Base-by-base conservation (phyloP, 2,888 invertebrate genomes). In the Polyploca ridens region DNA sequence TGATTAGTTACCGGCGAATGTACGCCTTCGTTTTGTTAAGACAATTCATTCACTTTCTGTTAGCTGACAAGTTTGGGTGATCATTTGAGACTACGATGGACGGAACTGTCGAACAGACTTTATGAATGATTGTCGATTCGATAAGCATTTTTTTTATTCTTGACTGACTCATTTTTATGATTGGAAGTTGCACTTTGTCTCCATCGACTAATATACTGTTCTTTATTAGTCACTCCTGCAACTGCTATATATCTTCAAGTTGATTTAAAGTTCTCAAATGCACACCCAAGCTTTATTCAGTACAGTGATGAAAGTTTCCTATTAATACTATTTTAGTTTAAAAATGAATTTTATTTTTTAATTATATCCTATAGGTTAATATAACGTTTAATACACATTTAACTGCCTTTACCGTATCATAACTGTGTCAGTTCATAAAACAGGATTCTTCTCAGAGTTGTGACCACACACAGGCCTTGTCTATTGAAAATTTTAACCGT, bases 391-490 rank as follows among this genome's bases (percentile, higher is more conserved):
- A 41, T 41, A 41, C 41, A 61, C 41, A 44, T 27, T 13, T 35
- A 61, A 61, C 61, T 61, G 61, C 61, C 61, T 61, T 61, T 41
- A 61, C 41, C 66, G 27, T 49, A 38, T 16, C 41, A 64, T 61
- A 54, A 63, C 54, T 54, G 54, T 54, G 41, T 66, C 62, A 69
- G 73, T 75, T 77, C 73, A 76, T 65, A 73, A 85, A 86, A 83
- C 85, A 88, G 84, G 83, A 85, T 83, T 79, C 69, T 81, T 85
- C 83, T 83, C 77, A 78, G 84, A 86, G 88, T 90, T 91, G 88
- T 89, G 88, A 89, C 79, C 78, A 80, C 81, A 85, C 81, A 86
- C 87, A 84, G 84, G 87, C 89, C 89, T 91, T 89, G 85, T 87
- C 86, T 89, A 82, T 81, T 83, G 72, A 79, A 73, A 82, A 81